Base-by-base conservation (phyloP, 2,888 invertebrate species). In the Drosophila peninsularis region DNA sequence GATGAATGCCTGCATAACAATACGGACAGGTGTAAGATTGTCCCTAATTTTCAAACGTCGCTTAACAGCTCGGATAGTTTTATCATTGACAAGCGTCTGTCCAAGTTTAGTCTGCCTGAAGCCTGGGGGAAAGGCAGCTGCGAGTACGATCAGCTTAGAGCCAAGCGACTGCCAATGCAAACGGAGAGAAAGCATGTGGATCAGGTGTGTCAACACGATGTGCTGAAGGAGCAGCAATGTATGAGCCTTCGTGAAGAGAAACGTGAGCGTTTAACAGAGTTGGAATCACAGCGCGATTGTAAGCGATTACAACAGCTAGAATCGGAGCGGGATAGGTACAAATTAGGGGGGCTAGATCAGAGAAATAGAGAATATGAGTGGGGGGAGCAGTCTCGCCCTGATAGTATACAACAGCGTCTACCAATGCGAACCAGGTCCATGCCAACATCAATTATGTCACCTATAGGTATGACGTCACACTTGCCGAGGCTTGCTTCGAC, bases 61-160 rank as follows among this genome's bases (percentile, higher is more conserved):
- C 21, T 36, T 30, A 21, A n/a, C 7, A 72, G 65, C 36, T 44
- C 54, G 0, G 62, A 66, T 2, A 67, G 39, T 6, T 80, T 90
- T 45, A 41, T 70, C 21, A 86, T 87, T 39, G 82, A 89, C 50
- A 89, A 89, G 60, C 78, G 70, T 10, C 57, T 86, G 11, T 89
- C 91, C 44, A 89, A 90, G 60, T 86, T 82, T 36, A 68, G 44
- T 45, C 19, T 82, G 19, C 47, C 55, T 2, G 42, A 45, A 1
- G 44, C 30, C 0, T 60, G 36, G 36, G n/a, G 50, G 50, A 9
- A 44, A 24, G 13, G 13, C 0, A 27, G 7, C 3, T 14, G 34
- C 21, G 64, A 63, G 5, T 44, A 62, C 27, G 54, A 66, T 14
- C 27, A 13, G 1, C 45, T 56, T 36, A 32, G 36, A 13, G 36